Base-by-base conservation (phyloP, 2,888 invertebrate genomes). In the Pandemis cinnamomeana region DNA sequence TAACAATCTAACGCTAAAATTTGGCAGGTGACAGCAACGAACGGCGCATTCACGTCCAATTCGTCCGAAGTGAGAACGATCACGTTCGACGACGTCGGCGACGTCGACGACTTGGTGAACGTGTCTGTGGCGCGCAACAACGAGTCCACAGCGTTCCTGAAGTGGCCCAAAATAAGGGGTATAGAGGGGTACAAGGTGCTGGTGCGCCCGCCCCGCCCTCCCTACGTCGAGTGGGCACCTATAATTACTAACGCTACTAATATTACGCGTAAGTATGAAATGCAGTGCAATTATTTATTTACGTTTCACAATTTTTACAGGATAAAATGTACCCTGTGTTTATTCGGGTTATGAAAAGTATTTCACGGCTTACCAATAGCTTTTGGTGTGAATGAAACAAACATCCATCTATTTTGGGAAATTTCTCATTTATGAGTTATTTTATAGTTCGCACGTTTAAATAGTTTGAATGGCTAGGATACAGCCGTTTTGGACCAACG, bases 1-100 rank as follows among this genome's bases (percentile, higher is more conserved):
- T 2, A 36, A 36, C 27, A 36, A 36, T 36, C 27, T 36, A 36
- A 36, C 2, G 4, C 27, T 4, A 55, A 2, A 8, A 60, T 46
- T 77, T 71, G 1, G 4, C 83, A 96, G 96, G 95, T 97, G 7
- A 95, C 95, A 7, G 97, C 97, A 0, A 94, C 95, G 60, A 97
- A 97, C 85, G 90, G 90, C 15, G 92, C 92, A 0, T 93, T 91
- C 80, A 95, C 95, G 51, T 97, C 97, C 0, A 89, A 90, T 5
- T 92, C 94, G 0, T 97, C 97, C 0, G 91, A 95, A 15, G 92
- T 95, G 2, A 91, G 92, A 7, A 92, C 89, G 7, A 84, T 97
- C 11, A 89, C 89, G 0, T 97, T 97, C 83, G 96, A 97, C 80
- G 95, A 95, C 0, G 92, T 95, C 13, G 95, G 96, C 0, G 95